Evolutionary conservation across 2,888 invertebrate species (phyloP).

Genomic region (Minunthozetes semirufus): DNA sequence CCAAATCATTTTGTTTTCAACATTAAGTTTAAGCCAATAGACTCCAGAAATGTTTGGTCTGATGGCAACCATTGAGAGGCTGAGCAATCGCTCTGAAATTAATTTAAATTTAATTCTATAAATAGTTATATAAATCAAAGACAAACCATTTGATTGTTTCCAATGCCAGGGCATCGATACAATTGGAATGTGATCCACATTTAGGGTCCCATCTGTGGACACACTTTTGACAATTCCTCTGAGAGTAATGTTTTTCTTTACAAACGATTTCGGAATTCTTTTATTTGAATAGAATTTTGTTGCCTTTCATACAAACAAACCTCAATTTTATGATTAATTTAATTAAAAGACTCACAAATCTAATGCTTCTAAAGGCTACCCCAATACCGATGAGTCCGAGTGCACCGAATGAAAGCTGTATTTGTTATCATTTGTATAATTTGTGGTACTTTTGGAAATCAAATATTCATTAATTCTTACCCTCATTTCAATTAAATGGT

Average conservation of each 20-base stretch:
- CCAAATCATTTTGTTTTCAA: not conserved
- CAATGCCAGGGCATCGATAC: constrained; percentile 31
- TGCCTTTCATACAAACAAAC: not conserved
- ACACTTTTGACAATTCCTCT: constrained; percentile 6
- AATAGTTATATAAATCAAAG: too few relatives aligned
- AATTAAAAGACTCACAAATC: constrained; percentile 9
- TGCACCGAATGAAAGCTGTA: not conserved
- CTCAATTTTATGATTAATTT: not conserved
- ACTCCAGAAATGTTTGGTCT: constrained; percentile 25
- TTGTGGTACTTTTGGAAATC: not conserved
- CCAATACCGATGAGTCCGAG: constrained; percentile 14
- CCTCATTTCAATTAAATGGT: constrained; percentile 18
- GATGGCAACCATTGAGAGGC: constrained; percentile 2
- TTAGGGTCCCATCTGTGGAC: constrained; percentile 19
- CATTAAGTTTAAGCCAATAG: constrained; percentile 30
- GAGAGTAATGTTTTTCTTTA: constrained; percentile 16
- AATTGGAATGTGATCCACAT: constrained; percentile 28
- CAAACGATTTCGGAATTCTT: constrained; percentile 29
- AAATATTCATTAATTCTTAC: not conserved
- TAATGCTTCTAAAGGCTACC: constrained; percentile 10
- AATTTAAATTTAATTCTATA: too few relatives aligned
- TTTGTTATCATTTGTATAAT: not conserved
- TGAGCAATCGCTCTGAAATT: not conserved
- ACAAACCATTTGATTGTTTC: not conserved
- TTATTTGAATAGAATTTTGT: constrained; percentile 18